A percentile compares a stretch with the other conserved stretches of the same genome.
Evolutionary conservation across 2,113 vertebrate genomes (phyloP).

Genomic region (Ascaphus truei): DNA sequence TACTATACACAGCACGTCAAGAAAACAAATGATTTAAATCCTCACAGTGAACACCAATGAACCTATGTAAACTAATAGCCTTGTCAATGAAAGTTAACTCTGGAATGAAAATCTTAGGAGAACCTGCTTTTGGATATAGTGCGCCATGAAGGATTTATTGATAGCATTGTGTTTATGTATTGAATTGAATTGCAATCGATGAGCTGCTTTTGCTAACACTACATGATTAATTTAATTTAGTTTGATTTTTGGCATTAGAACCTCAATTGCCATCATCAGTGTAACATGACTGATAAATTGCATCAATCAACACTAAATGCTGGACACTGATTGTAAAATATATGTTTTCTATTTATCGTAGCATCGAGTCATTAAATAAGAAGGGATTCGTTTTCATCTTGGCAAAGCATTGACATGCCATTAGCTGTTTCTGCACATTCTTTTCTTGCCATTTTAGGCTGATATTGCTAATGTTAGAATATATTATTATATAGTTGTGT

Average conservation of each 20-base stretch:
- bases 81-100: conserved; percentile 43
- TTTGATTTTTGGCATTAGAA: conserved; percentile 38
- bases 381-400: conserved; percentile 23
- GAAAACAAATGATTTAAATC: conserved; percentile 52
- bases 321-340: conserved; percentile 23
- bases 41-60: conserved; percentile 41
- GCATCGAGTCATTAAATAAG: conserved; percentile 22
- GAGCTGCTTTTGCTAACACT: conserved; percentile 44
- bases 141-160: conserved; percentile 25
- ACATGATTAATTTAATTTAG: conserved; percentile 44
- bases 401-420: not conserved
- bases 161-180: conserved; percentile 26
- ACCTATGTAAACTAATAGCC: conserved; percentile 51
- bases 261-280: not conserved
- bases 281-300: conserved; percentile 6
- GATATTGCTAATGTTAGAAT: not conserved
- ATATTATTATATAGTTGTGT: not conserved
- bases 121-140: conserved; percentile 26
- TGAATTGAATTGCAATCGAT: conserved; percentile 44
- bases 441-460: not conserved
- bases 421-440: not conserved
- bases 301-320: conserved; percentile 6
- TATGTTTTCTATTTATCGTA: conserved; percentile 21
- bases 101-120: conserved; percentile 27
- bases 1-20: conserved; percentile 43